phyloP scores from a whole-genome alignment of 2,113 vertebrate genomes.

The Bubo bubo region DNA sequence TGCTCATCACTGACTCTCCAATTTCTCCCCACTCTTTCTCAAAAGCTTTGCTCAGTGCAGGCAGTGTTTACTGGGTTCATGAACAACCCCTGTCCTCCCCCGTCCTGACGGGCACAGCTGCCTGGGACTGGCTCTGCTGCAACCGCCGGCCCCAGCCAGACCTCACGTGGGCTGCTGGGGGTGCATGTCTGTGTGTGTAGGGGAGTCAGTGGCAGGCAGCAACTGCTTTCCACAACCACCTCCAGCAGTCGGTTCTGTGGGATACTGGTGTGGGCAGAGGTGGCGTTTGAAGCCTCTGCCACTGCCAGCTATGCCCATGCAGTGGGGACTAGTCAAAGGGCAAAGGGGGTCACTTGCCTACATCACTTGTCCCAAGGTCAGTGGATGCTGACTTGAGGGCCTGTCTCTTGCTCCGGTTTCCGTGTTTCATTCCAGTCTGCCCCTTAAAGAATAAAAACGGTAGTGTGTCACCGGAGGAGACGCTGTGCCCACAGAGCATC shows the following conservation, averaged over 20 bases:
- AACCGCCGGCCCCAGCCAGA: too few relatives aligned
- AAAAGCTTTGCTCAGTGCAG: not conserved
- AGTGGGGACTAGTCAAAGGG: not conserved
- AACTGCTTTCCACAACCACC: not conserved
- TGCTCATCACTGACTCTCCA: not conserved
- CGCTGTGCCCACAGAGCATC: fast-evolving
- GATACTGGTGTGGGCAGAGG: not conserved
- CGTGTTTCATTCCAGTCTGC: conserved; percentile 90
- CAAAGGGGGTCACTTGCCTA: conserved; percentile 80
- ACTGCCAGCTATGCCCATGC: fast-evolving
- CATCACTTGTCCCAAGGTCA: conserved; percentile 92
- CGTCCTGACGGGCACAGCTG: not conserved
- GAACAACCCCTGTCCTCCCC: not conserved
- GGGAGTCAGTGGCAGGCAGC: not conserved
- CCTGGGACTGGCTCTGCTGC: not conserved
- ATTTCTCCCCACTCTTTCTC: not conserved
- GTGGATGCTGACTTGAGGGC: conserved; percentile 96
- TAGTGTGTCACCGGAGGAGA: not conserved
- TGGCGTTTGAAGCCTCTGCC: not conserved
- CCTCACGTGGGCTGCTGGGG: fast-evolving
- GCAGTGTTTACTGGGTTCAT: not conserved
- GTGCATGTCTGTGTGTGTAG: fast-evolving
- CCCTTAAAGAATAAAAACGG: conserved; percentile 66
- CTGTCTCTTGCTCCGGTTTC: conserved; percentile 89
- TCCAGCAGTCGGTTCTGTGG: not conserved